These are phyloP conservation scores for Drosophila fuyamai DNA, from an alignment of 1,140 invertebrate species.

Conservation along the genomic window DNA sequence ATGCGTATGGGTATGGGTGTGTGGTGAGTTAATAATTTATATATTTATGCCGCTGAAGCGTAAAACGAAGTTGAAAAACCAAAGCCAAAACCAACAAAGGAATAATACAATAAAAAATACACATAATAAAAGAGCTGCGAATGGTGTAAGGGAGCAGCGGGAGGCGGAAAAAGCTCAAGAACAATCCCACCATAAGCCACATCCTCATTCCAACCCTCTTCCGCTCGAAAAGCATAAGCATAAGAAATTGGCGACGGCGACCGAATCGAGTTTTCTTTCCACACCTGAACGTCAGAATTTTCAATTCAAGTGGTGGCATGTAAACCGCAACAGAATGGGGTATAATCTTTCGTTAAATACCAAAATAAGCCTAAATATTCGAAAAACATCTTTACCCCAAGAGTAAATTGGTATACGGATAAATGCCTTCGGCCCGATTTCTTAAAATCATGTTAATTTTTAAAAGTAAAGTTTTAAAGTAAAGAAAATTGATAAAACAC, in stretches of 20 bases:
- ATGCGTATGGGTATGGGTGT: constrained; percentile 20
- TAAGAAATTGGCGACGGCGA: constrained; percentile 63
- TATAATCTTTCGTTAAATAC: not conserved
- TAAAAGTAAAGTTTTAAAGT: no score
- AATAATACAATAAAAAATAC: constrained; percentile 81
- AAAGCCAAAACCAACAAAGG: constrained; percentile 77
- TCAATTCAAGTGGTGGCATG: not conserved
- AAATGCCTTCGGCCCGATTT: no score
- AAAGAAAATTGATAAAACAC: no score
- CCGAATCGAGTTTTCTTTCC: constrained; percentile 59
- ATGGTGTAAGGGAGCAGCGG: constrained; percentile 17
- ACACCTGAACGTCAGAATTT: constrained; percentile 9
- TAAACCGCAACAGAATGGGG: not conserved
- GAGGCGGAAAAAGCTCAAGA: constrained; percentile 7
- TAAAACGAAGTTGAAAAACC: constrained; percentile 82
- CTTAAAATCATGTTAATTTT: no score
- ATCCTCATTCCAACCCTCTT: not conserved
- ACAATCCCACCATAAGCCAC: constrained; percentile 38
- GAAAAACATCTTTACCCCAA: no score
- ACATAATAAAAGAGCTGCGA: constrained; percentile 76
- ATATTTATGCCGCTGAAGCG: constrained; percentile 81
- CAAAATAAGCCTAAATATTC: not conserved
- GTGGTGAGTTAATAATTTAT: constrained; percentile 80
- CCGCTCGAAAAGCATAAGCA: constrained; percentile 26
- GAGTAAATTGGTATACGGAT: no score